phyloP scores from a whole-genome alignment of 2,113 vertebrate genomes.

The Notarius quadriscutis region DNA sequence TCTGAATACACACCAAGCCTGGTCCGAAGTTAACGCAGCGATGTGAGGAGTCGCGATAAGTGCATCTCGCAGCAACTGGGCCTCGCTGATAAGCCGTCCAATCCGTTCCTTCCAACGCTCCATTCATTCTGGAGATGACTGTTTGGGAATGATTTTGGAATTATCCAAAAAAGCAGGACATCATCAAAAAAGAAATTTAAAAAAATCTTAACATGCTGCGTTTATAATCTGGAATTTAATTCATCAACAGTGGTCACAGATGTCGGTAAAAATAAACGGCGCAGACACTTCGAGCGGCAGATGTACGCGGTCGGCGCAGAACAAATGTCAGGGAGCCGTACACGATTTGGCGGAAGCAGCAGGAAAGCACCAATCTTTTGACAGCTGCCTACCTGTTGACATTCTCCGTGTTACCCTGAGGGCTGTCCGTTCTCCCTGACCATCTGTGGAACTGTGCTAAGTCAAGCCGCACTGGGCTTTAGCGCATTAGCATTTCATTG shows the following conservation, averaged over 20 bases:
- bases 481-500: constrained; percentile 49
- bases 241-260: constrained; percentile 9
- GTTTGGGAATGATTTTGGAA: constrained; percentile 23
- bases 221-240: constrained; percentile 26
- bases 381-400: constrained; percentile 56
- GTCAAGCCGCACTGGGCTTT: constrained; percentile 36
- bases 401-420: constrained; percentile 36
- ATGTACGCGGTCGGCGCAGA: neutral
- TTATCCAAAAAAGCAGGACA: constrained; percentile 1
- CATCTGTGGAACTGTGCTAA: constrained; percentile 54
- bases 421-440: constrained; percentile 46
- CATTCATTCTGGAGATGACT: constrained; percentile 46
- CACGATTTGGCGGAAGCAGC: constrained; percentile 21
- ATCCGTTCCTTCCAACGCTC: constrained; percentile 43
- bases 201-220: constrained; percentile 12
- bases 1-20: constrained; percentile 41
- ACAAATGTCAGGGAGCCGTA: constrained; percentile 34
- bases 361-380: constrained; percentile 40
- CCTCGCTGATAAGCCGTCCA: constrained; percentile 58
- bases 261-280: neutral
- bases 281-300: neutral
- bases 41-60: constrained; percentile 64
- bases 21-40: constrained; percentile 48
- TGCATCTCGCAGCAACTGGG: constrained; percentile 59
- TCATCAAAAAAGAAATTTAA: neutral